Percentiles rank a stretch among this genome's conserved stretches.
phyloP scores from a whole-genome alignment of 2,113 vertebrate genomes.

The Daphoenositta chrysoptera region DNA sequence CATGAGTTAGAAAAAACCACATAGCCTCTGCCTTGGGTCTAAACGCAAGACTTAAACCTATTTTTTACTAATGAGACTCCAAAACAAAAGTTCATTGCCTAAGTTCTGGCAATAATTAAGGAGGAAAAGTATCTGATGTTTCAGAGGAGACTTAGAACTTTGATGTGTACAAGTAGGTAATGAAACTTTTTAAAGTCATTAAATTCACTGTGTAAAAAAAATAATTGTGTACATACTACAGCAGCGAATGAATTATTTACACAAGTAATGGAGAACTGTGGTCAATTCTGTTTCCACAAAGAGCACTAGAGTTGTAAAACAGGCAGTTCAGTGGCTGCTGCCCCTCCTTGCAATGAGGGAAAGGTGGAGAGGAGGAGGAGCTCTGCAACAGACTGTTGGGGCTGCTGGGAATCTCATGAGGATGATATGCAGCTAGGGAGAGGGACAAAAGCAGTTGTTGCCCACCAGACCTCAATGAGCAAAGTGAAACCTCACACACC shows the following conservation, averaged over 20 bases:
- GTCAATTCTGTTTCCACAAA: not conserved
- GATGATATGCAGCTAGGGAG: not conserved
- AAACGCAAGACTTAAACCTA: not conserved
- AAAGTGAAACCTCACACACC: not conserved
- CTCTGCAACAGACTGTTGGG: not conserved
- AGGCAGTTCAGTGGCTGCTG: not conserved
- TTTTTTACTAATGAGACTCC: not conserved
- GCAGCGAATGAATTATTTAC: slow-evolving; percentile 23
- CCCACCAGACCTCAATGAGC: fast-evolving
- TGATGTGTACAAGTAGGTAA: not conserved
- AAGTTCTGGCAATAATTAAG: not conserved
- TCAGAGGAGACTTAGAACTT: not conserved
- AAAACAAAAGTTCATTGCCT: not conserved
- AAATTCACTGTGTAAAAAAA: not conserved
- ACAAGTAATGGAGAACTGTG: not conserved
- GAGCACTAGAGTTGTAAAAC: not conserved
- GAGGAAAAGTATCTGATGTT: not conserved
- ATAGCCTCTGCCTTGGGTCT: not conserved
- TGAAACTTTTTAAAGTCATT: not conserved
- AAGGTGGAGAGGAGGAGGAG: not conserved
- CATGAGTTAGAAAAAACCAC: not conserved
- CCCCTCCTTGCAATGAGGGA: not conserved
- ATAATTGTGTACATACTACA: not conserved
- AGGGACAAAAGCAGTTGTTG: not conserved
- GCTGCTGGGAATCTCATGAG: fast-evolving